A percentile compares a stretch with the other conserved stretches of the same genome.
phyloP scores from a whole-genome alignment of 1,140 invertebrate species.

The Pseudomyrmex dendroicus region DNA sequence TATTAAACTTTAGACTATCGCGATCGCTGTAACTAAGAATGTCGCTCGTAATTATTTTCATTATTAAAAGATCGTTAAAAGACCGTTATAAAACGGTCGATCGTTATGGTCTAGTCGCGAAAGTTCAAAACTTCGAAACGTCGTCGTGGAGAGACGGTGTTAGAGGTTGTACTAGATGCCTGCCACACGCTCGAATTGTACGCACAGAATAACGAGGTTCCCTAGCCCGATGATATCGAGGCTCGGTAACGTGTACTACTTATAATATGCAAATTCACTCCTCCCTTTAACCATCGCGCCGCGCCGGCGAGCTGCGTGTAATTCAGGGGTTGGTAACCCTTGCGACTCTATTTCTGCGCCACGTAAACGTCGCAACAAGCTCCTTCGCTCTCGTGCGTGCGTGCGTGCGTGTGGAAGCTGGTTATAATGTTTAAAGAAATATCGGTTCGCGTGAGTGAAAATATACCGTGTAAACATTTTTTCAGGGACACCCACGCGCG shows the following conservation, averaged over 20 bases:
- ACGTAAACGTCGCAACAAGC: slow-evolving; percentile 60
- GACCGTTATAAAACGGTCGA: background rate
- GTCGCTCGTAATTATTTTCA: background rate
- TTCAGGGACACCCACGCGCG: slow-evolving; percentile 13
- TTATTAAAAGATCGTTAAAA: slow-evolving; percentile 26
- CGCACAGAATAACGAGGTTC: slow-evolving; percentile 81
- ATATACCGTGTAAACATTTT: slow-evolving; percentile 38
- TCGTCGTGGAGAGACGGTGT: slow-evolving; percentile 45
- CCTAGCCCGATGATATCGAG: slow-evolving; percentile 81
- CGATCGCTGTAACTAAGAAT: slow-evolving; percentile 11
- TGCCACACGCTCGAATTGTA: slow-evolving; percentile 80
- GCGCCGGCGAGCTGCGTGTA: slow-evolving; percentile 72
- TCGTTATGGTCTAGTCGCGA: slow-evolving; percentile 19
- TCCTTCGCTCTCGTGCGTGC: slow-evolving; percentile 12
- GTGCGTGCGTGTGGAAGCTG: slow-evolving; percentile 28
- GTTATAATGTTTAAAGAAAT: slow-evolving; percentile 74
- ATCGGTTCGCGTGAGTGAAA: slow-evolving; percentile 60
- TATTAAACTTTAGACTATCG: background rate
- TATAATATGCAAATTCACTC: slow-evolving; percentile 85
- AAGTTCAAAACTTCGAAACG: slow-evolving; percentile 45
- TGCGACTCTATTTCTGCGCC: slow-evolving; percentile 73
- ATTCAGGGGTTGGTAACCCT: slow-evolving; percentile 80
- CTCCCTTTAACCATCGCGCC: slow-evolving; percentile 64
- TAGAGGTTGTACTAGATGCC: slow-evolving; percentile 67
- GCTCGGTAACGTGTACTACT: slow-evolving; percentile 82